Evolutionary conservation across 2,888 invertebrate species (phyloP).

Genomic region (Phorcus lineatus): DNA sequence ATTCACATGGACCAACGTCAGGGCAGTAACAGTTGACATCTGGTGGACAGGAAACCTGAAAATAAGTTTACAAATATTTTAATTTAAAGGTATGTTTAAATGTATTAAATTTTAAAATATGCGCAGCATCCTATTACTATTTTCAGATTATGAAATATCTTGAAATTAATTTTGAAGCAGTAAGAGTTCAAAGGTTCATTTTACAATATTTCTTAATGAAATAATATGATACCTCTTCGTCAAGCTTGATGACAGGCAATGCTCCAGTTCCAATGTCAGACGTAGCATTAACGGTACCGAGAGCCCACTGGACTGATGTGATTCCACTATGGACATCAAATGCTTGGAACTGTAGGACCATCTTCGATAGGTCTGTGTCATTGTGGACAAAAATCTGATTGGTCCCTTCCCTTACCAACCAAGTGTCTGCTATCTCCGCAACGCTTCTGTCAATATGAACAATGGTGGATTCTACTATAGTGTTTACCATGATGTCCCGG

Average conservation of each 20-base stretch:
- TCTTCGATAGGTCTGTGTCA: constrained; percentile 44
- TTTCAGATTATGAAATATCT: too few relatives aligned
- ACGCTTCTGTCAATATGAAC: constrained; percentile 45
- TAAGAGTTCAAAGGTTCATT: too few relatives aligned
- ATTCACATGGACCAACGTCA: constrained; percentile 42
- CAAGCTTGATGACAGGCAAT: constrained; percentile 15
- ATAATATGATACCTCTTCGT: constrained; percentile 13
- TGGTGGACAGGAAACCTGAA: background rate
- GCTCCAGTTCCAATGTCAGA: constrained; percentile 21
- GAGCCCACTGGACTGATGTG: constrained; percentile 27
- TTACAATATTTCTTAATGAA: too few relatives aligned
- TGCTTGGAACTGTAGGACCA: constrained; percentile 47
- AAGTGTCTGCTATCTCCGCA: constrained; percentile 46
- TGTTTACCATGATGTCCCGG: constrained; percentile 43
- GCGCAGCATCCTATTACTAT: too few relatives aligned
- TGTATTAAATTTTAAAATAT: too few relatives aligned
- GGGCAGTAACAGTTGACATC: constrained; percentile 47
- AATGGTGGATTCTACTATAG: constrained; percentile 33
- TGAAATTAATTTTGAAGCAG: too few relatives aligned
- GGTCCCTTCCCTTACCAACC: constrained; percentile 43
- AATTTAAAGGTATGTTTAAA: too few relatives aligned
- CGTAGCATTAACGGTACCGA: constrained; percentile 5
- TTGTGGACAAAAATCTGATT: constrained; percentile 30
- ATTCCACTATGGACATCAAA: constrained; percentile 55
- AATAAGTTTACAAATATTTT: too few relatives aligned